Evolutionary conservation across 2,113 vertebrate species (phyloP).

Genomic region (Upupa epops): DNA sequence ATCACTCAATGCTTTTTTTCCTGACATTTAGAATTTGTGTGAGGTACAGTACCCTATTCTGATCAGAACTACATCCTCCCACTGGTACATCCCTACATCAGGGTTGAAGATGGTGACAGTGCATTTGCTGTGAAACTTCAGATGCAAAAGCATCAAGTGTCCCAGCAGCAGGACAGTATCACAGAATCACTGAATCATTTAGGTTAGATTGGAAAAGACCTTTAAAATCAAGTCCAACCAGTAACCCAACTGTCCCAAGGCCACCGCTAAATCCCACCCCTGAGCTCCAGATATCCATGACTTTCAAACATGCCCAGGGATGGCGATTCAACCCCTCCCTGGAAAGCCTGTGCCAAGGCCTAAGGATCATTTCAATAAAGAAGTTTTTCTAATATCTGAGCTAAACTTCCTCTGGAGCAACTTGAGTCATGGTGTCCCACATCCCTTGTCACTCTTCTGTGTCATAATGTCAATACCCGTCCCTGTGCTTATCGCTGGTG

Average conservation of each 20-base stretch:
- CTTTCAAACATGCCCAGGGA: too few relatives aligned
- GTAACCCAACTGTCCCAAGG: too few relatives aligned
- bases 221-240: too few relatives aligned
- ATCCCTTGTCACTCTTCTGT: neutral
- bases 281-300: too few relatives aligned
- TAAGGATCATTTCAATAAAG: too few relatives aligned
- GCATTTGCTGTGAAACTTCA: neutral
- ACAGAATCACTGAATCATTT: too few relatives aligned
- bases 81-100: accelerated
- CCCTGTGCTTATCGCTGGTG: neutral
- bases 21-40: neutral
- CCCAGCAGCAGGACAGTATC: neutral
- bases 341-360: too few relatives aligned
- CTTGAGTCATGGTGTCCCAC: accelerated
- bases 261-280: too few relatives aligned
- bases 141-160: neutral
- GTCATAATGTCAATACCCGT: accelerated
- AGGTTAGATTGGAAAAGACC: too few relatives aligned
- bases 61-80: neutral
- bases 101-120: neutral
- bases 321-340: too few relatives aligned
- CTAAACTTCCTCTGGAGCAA: too few relatives aligned
- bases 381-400: too few relatives aligned
- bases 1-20: neutral
- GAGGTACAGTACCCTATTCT: neutral